Percentiles rank a stretch among this genome's conserved stretches.
These are phyloP conservation scores for Petrocephalus zakoni DNA, from an alignment of 2,113 vertebrate genomes.

Conservation along the genomic window DNA sequence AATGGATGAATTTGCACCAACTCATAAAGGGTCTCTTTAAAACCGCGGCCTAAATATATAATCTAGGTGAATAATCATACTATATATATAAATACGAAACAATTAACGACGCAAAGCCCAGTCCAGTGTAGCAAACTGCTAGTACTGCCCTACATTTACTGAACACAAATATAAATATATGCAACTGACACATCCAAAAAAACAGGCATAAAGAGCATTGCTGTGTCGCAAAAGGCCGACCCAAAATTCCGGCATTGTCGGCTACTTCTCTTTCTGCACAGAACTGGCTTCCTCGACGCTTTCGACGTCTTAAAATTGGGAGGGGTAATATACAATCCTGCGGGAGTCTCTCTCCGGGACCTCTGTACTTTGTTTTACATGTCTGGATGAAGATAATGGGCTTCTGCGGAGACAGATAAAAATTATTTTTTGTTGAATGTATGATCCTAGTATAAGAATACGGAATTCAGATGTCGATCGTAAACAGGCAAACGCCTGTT, in stretches of 20 bases:
- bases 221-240: background rate
- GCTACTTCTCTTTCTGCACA: background rate
- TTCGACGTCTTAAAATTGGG: conserved; percentile 6
- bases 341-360: background rate
- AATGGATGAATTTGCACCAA: background rate
- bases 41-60: too few relatives aligned
- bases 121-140: background rate
- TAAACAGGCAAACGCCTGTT: background rate
- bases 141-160: background rate
- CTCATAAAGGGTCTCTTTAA: background rate
- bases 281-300: background rate
- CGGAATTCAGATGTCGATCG: background rate
- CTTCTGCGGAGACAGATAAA: background rate
- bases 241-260: background rate
- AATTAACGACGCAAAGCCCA: background rate
- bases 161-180: background rate
- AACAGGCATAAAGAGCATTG: background rate
- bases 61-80: background rate
- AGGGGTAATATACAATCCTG: background rate
- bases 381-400: background rate
- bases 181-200: background rate
- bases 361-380: conserved; percentile 7
- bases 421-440: background rate
- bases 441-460: background rate
- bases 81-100: background rate